These are phyloP conservation scores for Halcyon leucocephala DNA, from an alignment of 2,797 vertebrate species.

Conservation along the genomic window DNA sequence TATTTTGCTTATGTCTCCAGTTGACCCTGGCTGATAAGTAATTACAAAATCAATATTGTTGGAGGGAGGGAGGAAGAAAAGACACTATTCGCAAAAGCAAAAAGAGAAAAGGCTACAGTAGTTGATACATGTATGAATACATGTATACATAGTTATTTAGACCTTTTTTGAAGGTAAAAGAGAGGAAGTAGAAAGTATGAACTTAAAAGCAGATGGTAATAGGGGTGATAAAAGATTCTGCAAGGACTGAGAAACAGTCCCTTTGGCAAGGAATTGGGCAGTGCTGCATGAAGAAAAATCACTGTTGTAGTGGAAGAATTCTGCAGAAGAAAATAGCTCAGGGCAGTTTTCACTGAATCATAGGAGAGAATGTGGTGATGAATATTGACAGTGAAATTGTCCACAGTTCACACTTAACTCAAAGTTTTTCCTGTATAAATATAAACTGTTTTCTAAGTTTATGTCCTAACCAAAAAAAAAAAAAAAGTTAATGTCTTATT, in stretches of 20 bases:
- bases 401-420: not conserved
- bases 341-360: not conserved
- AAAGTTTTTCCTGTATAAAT: not conserved
- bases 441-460: not conserved
- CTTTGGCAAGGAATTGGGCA: not conserved
- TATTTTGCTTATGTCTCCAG: not conserved
- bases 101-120: not conserved
- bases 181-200: not conserved
- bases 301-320: not conserved
- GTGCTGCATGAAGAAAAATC: not conserved
- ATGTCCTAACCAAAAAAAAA: not conserved
- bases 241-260: not conserved
- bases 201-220: not conserved
- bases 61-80: not conserved
- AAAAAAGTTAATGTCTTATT: not conserved
- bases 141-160: not conserved
- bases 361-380: not conserved
- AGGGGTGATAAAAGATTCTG: not conserved
- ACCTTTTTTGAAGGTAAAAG: not conserved
- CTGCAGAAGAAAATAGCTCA: not conserved
- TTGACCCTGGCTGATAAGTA: not conserved
- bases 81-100: not conserved
- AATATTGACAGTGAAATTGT: not conserved
- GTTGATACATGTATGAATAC: not conserved
- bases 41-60: not conserved